Evolutionary conservation across 2,888 invertebrate genomes (phyloP).

Genomic region (Anoplius nigerrimus): DNA sequence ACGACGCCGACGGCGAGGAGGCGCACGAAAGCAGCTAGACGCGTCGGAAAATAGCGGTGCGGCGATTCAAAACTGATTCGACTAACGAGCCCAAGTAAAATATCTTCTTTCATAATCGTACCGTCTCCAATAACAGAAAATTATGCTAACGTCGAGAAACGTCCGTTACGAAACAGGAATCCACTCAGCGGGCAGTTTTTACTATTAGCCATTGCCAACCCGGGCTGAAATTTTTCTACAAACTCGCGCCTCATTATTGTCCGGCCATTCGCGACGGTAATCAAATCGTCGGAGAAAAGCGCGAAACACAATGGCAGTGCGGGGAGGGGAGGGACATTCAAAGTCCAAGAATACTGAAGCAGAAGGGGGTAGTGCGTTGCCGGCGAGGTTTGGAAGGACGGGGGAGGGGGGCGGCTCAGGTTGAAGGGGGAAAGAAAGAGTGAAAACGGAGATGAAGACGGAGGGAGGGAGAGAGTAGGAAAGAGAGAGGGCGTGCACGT

Average conservation of each 20-base stretch:
- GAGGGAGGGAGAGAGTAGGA: slow-evolving; percentile 17
- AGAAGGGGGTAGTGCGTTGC: too few species aligned
- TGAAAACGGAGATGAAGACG: slow-evolving; percentile 16
- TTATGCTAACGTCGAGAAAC: too few species aligned
- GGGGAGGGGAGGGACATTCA: slow-evolving; percentile 1
- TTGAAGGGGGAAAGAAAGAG: slow-evolving; percentile 2
- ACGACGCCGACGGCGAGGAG: too few species aligned
- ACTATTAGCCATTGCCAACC: too few species aligned
- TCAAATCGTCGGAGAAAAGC: background rate
- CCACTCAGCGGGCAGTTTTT: too few species aligned
- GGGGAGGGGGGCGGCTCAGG: slow-evolving; percentile 11
- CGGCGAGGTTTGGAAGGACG: background rate
- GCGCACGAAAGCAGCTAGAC: too few species aligned
- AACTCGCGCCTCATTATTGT: background rate
- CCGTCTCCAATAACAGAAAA: too few species aligned
- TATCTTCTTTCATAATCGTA: too few species aligned
- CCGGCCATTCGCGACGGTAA: background rate
- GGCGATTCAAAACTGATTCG: too few species aligned
- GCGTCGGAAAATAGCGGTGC: too few species aligned
- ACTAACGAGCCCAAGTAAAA: too few species aligned
- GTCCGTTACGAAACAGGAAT: too few species aligned
- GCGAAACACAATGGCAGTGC: slow-evolving; percentile 2
- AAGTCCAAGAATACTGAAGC: slow-evolving; percentile 11
- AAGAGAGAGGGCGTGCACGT: slow-evolving; percentile 60
- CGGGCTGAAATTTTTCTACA: background rate